Percentiles rank a stretch among this genome's conserved stretches.
Evolutionary conservation across 2,113 vertebrate genomes (phyloP).

Genomic region (Thamnaconus septentrionalis): DNA sequence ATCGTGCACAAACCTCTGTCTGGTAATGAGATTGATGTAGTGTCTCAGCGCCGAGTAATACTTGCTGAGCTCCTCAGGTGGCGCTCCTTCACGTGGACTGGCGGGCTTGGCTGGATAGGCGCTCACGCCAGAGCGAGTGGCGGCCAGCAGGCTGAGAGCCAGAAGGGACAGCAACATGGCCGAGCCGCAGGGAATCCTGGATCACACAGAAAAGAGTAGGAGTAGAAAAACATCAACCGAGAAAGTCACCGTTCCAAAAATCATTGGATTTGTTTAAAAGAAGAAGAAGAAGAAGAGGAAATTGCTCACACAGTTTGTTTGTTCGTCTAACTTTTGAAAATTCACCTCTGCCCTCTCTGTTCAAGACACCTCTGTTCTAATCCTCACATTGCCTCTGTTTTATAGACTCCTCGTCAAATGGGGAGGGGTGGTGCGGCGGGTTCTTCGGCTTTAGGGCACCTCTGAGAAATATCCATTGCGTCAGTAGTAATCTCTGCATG

Average conservation of each 20-base stretch:
- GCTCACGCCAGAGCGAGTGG: slow-evolving; percentile 81
- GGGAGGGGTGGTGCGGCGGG: slow-evolving; percentile 28
- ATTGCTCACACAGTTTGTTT: no score
- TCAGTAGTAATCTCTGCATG: slow-evolving; percentile 27
- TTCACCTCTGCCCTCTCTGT: slow-evolving; percentile 15
- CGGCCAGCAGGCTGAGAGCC: slow-evolving; percentile 83
- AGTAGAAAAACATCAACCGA: slow-evolving; percentile 4
- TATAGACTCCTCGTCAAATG: slow-evolving; percentile 39
- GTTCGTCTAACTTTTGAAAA: slow-evolving; percentile 3
- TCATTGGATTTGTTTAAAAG: no score
- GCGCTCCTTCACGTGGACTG: slow-evolving; percentile 86
- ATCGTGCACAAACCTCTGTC: slow-evolving; percentile 84
- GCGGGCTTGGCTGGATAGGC: slow-evolving; percentile 92
- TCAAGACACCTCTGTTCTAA: slow-evolving; percentile 33
- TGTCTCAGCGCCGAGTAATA: slow-evolving; percentile 94
- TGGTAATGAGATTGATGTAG: slow-evolving; percentile 97
- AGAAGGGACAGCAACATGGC: slow-evolving; percentile 78
- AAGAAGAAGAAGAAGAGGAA: no score
- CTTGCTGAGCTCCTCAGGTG: slow-evolving; percentile 91
- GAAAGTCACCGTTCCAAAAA: neutral
- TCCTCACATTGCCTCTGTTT: slow-evolving; percentile 40
- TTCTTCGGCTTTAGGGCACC: slow-evolving; percentile 34
- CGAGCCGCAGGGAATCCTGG: slow-evolving; percentile 82
- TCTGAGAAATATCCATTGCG: slow-evolving; percentile 38
- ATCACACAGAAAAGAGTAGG: slow-evolving; percentile 8